Evolutionary conservation across 2,113 vertebrate species (phyloP).

Genomic region (Loxodonta africana): DNA sequence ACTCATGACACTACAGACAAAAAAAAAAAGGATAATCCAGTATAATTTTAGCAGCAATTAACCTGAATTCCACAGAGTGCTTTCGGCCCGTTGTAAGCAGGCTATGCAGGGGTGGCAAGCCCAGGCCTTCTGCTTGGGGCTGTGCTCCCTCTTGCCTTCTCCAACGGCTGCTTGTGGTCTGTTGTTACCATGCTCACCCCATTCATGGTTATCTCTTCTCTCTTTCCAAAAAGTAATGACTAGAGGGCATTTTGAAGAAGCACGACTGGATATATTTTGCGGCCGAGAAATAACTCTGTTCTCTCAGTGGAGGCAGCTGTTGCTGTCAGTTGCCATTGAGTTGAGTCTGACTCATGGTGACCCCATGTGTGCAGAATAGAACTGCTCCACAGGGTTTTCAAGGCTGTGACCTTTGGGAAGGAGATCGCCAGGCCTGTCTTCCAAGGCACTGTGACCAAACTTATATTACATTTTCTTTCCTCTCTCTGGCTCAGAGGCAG

Average conservation of each 20-base stretch:
- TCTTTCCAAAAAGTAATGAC: not conserved
- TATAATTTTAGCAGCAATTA: slow-evolving; percentile 83
- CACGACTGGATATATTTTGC: not conserved
- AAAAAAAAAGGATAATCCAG: not conserved
- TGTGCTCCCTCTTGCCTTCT: not conserved
- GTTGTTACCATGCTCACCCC: not conserved
- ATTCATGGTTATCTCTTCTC: not conserved
- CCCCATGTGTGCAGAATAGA: not conserved
- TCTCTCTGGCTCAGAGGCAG: not conserved
- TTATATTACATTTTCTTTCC: not conserved
- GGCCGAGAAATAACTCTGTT: not conserved
- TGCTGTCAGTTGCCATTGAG: not conserved
- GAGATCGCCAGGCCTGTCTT: not conserved
- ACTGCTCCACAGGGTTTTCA: not conserved
- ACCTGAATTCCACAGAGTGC: slow-evolving; percentile 64
- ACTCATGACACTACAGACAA: slow-evolving; percentile 53
- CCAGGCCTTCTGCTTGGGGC: not conserved
- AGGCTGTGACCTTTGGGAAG: not conserved
- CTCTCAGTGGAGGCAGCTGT: not conserved
- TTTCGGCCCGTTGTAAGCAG: not conserved
- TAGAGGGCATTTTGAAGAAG: not conserved
- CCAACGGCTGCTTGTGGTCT: not conserved
- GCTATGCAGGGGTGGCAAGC: not conserved
- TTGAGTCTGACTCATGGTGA: not conserved
- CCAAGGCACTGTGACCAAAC: not conserved